Evolutionary conservation across 2,113 vertebrate genomes (phyloP), one percentile per base, ranked within the genome.

Genomic region (Anguilla japonica): DNA sequence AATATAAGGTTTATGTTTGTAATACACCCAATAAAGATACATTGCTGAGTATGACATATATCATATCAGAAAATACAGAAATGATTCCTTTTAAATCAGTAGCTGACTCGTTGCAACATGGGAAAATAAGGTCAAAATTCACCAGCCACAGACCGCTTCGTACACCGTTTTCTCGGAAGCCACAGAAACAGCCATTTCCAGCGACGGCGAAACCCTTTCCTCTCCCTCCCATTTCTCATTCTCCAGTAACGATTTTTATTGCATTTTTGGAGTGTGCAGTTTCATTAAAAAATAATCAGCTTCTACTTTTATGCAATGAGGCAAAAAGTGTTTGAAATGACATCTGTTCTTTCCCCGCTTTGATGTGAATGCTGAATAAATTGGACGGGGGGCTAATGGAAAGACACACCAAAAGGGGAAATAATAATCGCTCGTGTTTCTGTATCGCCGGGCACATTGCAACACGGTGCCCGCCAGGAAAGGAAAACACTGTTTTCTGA

Each of bases 261-360:
- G 39, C 20, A 39, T 53, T 81, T 34, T 88, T 82, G 87, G 89
- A 88, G 86, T 79, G 83, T 88, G 85, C 88, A 56, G 88, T 94
- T 94, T 94, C 93, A 94, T 94, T 94, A 94, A 95, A 95, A 94
- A 93, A 95, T 94, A 94, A 95, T 95, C 92, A 94, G 91, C 91
- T 91, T 83, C 92, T 92, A 93, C 92, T 93, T 95, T 92, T 91
- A 93, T 92, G 93, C 93, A 94, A 94, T 95, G 93, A 94, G 92
- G 92, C 91, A 92, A 92, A 94, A 93, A 93, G 91, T 91, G 92
- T 94, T 95, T 93, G 92, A 94, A 94, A 94, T 89, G 91, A 94
- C 94, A 95, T 95, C 94, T 95, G 94, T 94, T 95, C 91, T 90
- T 89, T 87, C 87, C 34, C 63, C 88, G 90, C 93, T 95, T 94